These are phyloP conservation scores for Didymodactylos carnosus DNA, from an alignment of 2,888 invertebrate species.

Conservation along the genomic window DNA sequence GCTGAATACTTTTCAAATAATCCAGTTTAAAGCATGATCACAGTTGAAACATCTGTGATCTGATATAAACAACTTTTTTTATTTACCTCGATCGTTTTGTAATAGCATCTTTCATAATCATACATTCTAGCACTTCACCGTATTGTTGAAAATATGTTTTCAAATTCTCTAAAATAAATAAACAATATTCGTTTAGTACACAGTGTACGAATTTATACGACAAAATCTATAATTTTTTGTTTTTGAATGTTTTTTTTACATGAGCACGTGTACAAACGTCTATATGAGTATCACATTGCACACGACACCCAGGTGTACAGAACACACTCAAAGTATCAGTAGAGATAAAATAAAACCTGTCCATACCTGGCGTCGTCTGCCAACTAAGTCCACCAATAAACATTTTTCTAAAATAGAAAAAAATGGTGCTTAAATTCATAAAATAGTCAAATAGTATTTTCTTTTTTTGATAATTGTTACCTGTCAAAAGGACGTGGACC, in stretches of 20 bases:
- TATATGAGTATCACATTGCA: no score
- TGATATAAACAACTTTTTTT: no score
- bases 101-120: conserved; percentile 16
- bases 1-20: no score
- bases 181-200: no score
- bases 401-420: conserved; percentile 6
- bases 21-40: no score
- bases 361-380: conserved; percentile 2
- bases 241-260: no score
- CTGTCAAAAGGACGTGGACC: background rate
- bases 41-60: no score
- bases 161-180: conserved; percentile 8
- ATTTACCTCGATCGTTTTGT: conserved; percentile 14
- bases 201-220: background rate
- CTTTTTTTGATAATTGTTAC: background rate
- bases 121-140: conserved; percentile 14
- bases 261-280: no score
- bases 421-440: background rate
- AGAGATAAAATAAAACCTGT: background rate
- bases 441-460: background rate
- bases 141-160: conserved; percentile 13
- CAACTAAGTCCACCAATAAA: conserved; percentile 14
- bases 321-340: no score
- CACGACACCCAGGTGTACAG: no score
- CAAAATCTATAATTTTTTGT: no score